Conservation (phyloP, 35 echinoderm and acorn worm species). For the Ophioderma brevispina region DNA sequence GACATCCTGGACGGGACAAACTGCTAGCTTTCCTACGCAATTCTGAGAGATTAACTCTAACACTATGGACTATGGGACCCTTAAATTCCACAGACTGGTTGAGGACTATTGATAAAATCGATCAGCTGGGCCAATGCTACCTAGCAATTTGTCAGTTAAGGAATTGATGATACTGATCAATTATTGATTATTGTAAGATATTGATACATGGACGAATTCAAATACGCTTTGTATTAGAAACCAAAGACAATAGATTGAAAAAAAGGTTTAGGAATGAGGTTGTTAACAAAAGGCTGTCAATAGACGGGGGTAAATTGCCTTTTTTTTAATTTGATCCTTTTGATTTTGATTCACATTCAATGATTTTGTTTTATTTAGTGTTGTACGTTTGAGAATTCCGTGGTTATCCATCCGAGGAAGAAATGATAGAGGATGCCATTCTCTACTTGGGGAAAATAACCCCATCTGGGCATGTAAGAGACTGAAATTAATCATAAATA, state of each 20-base stretch:
- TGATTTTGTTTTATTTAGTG: constrained; percentile 36
- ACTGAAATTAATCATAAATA: too few relatives aligned
- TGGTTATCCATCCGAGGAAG: constrained; percentile 41
- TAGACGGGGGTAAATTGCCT: too few relatives aligned
- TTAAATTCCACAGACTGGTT: constrained; percentile 7
- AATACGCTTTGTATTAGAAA: too few relatives aligned
- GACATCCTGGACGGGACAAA: neutral
- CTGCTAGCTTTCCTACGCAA: neutral
- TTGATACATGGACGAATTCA: too few relatives aligned
- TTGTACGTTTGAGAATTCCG: constrained; percentile 73
- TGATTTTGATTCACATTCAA: too few relatives aligned
- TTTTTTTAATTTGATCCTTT: too few relatives aligned
- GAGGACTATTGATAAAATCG: constrained; percentile 35
- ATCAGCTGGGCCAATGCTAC: constrained; percentile 34
- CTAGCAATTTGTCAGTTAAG: too few relatives aligned
- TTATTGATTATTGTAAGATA: too few relatives aligned
- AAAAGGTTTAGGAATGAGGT: too few relatives aligned
- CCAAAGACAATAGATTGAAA: too few relatives aligned
- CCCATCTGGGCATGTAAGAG: constrained; percentile 89
- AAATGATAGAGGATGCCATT: constrained; percentile 33
- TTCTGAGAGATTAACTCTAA: neutral
- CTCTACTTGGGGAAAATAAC: constrained; percentile 49
- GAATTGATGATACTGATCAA: too few relatives aligned
- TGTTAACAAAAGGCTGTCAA: too few relatives aligned
- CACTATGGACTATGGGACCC: neutral